These are phyloP conservation scores for Tetheella fluctuosa DNA, from an alignment of 2,888 invertebrate species.

Conservation along the genomic window DNA sequence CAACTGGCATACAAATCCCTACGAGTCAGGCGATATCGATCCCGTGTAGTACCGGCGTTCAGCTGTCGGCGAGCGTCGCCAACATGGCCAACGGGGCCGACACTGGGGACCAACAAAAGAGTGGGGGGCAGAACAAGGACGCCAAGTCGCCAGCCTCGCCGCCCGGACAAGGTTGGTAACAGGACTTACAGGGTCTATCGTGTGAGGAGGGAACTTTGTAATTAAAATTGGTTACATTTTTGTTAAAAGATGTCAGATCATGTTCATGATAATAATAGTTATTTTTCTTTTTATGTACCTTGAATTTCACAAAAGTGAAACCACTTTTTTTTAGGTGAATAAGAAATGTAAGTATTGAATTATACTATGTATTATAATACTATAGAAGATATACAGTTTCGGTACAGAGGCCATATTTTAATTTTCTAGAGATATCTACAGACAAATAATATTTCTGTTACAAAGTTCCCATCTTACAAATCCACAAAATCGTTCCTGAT, in stretches of 20 bases:
- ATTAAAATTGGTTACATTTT: background rate
- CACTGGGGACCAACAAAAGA: conserved; percentile 39
- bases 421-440: too few species aligned
- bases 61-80: conserved; percentile 43
- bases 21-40: conserved; percentile 59
- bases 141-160: conserved; percentile 79
- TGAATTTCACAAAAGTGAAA: too few species aligned
- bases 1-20: conserved; percentile 52
- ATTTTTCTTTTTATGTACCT: too few species aligned
- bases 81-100: conserved; percentile 27
- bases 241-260: background rate
- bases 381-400: too few species aligned
- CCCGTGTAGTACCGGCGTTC: conserved; percentile 52
- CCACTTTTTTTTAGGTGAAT: too few species aligned
- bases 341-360: too few species aligned
- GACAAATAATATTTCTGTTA: too few species aligned
- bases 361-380: too few species aligned
- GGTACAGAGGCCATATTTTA: too few species aligned
- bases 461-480: conserved; percentile 28
- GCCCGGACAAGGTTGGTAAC: background rate
- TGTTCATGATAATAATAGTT: too few species aligned
- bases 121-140: conserved; percentile 21
- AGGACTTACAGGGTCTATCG: background rate
- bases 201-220: conserved; percentile 3
- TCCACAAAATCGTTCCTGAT: conserved; percentile 30